Percentiles rank a stretch among this genome's conserved stretches.
Conservation (phyloP, 2,113 vertebrate genomes). For the Microtus pennsylvanicus region DNA sequence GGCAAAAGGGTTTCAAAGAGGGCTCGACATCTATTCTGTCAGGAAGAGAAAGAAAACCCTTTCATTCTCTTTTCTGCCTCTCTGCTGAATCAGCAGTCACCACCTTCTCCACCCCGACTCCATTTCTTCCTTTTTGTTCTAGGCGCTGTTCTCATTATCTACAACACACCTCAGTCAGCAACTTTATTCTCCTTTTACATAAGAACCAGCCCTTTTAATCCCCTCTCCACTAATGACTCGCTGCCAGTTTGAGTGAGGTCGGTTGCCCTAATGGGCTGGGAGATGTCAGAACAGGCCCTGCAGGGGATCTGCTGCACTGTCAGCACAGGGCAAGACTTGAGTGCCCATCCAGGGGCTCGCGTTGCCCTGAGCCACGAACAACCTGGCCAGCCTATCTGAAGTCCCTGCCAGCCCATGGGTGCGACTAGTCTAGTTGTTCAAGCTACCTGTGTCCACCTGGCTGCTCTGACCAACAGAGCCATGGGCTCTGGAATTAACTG, state of each 20-base stretch:
- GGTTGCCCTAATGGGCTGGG: background rate
- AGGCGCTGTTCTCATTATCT: background rate
- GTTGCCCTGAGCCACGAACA: background rate
- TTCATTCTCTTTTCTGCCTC: constrained; percentile 2
- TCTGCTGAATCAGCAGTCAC: constrained; percentile 32
- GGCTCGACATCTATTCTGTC: background rate
- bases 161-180: constrained; percentile 56
- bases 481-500: background rate
- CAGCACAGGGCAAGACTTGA: accelerated
- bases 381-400: background rate
- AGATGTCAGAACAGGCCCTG: background rate
- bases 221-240: constrained; percentile 17
- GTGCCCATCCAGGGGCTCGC: too few species aligned
- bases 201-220: constrained; percentile 14
- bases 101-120: background rate
- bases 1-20: accelerated
- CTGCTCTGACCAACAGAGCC: background rate
- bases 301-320: background rate
- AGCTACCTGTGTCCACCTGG: background rate
- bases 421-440: background rate
- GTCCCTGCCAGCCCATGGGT: background rate
- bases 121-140: background rate
- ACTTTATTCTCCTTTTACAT: constrained; percentile 45
- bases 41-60: constrained; percentile 16
- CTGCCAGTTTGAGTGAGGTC: background rate